phyloP scores from a whole-genome alignment of 2,113 vertebrate genomes.

The Apodemus speciosus region DNA sequence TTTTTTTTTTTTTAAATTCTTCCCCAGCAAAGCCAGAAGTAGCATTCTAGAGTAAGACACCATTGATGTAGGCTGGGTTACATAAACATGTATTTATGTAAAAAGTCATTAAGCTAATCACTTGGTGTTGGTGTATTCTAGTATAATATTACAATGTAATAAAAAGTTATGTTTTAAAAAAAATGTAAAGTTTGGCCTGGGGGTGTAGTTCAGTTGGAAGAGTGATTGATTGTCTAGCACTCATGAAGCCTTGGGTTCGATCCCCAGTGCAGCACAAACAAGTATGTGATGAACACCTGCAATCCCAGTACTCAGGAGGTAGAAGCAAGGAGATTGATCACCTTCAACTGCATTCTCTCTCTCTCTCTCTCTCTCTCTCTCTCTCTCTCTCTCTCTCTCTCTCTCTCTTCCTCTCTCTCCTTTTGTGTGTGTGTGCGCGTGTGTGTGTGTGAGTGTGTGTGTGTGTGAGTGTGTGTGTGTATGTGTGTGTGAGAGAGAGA shows the following conservation, averaged over 20 bases:
- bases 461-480: too few species aligned
- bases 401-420: too few species aligned
- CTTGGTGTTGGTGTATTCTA: background rate
- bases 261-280: background rate
- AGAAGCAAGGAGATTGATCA: background rate
- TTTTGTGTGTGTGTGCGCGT: too few species aligned
- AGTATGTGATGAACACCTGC: background rate
- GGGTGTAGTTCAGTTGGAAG: background rate
- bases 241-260: background rate
- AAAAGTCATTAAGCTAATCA: background rate
- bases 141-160: background rate
- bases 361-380: background rate
- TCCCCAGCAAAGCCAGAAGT: background rate
- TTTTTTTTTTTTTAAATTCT: background rate
- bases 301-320: background rate
- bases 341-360: background rate
- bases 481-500: too few species aligned
- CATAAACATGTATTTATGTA: background rate
- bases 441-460: too few species aligned
- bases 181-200: background rate
- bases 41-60: background rate
- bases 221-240: background rate
- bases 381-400: background rate
- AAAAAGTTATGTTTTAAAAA: background rate
- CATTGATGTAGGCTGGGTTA: background rate